Evolutionary conservation across 2,888 invertebrate genomes (phyloP).

Genomic region (Auanema freiburgensis): DNA sequence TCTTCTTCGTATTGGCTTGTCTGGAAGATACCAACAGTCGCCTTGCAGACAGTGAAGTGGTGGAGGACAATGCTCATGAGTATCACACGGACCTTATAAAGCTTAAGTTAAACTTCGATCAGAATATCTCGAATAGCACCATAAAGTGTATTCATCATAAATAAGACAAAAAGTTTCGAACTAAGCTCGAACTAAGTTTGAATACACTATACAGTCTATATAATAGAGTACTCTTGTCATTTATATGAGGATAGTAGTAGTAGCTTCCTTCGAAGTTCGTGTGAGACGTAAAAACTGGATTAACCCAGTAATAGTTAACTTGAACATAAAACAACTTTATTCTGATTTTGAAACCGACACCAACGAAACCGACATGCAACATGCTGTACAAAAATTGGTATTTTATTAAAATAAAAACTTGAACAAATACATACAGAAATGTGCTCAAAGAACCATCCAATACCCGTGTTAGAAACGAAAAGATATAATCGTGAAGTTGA

Average conservation of each 20-base stretch:
- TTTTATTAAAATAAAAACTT: no score
- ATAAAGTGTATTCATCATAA: not conserved
- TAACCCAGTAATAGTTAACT: no score
- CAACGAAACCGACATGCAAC: no score
- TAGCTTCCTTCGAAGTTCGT: no score
- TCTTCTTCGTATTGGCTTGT: conserved; percentile 15
- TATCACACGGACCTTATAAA: conserved; percentile 36
- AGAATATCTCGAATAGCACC: not conserved
- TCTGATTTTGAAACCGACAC: no score
- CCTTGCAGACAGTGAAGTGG: conserved; percentile 35
- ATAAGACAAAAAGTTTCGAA: not conserved
- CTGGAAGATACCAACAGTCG: conserved; percentile 41
- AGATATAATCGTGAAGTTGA: not conserved
- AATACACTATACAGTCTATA: no score
- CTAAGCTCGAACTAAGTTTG: not conserved
- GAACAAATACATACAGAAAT: no score
- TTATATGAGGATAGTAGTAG: not conserved
- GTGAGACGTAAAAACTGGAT: no score
- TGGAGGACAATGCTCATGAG: conserved; percentile 32
- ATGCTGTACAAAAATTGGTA: no score
- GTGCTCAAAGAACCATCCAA: not conserved
- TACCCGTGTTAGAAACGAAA: conserved; percentile 1
- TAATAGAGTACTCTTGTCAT: no score
- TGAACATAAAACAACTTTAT: no score
- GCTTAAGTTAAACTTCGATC: not conserved